A percentile compares a stretch with the other conserved stretches of the same genome.
These are phyloP conservation scores for Halcyon leucocephala DNA, from an alignment of 2,797 vertebrate genomes.

Conservation along the genomic window DNA sequence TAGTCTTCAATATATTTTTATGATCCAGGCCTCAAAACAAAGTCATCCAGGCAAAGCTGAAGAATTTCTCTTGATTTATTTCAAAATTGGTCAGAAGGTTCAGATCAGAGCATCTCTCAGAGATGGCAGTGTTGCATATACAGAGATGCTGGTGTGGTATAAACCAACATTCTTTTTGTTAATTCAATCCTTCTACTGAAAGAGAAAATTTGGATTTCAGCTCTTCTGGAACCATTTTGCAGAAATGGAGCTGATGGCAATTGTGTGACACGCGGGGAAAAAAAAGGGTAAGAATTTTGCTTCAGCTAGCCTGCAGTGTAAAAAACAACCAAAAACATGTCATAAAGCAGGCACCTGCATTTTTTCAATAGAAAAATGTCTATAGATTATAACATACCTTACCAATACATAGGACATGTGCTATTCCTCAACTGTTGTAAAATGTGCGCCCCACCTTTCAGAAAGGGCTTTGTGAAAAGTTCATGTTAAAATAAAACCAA, in stretches of 20 bases:
- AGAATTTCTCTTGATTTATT: not conserved
- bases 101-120: not conserved
- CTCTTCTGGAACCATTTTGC: not conserved
- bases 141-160: not conserved
- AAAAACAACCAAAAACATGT: not conserved
- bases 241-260: not conserved
- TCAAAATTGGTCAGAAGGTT: not conserved
- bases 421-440: not conserved
- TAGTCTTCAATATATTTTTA: not conserved
- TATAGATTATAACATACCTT: not conserved
- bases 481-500: not conserved
- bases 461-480: not conserved
- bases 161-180: not conserved
- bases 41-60: not conserved
- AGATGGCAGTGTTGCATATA: not conserved
- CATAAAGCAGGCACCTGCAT: not conserved
- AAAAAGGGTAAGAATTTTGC: not conserved
- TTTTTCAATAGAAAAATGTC: conserved; percentile 1
- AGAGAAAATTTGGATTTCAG: not conserved
- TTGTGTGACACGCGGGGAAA: not conserved
- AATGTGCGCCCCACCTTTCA: not conserved
- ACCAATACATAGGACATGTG: not conserved
- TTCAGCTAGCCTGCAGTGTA: not conserved
- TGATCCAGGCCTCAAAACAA: not conserved
- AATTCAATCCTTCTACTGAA: not conserved